phyloP scores from a whole-genome alignment of 2,113 vertebrate species.

The Chaenogobius annularis region DNA sequence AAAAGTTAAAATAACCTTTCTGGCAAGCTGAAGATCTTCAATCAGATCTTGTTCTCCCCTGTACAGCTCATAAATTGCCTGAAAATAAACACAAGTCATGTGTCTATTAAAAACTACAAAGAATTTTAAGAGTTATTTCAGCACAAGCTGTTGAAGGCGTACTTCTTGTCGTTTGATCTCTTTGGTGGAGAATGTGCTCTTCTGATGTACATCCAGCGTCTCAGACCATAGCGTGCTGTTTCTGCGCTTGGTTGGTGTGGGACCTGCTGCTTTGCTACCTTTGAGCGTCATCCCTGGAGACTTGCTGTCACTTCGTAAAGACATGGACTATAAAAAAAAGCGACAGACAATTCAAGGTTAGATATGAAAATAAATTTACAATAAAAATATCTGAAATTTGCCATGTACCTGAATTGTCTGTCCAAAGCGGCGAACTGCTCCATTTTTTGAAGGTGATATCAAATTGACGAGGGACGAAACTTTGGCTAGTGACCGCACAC shows the following conservation, averaged over 20 bases:
- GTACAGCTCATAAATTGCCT: slow-evolving; percentile 95
- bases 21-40: slow-evolving; percentile 94
- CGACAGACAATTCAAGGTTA: not conserved
- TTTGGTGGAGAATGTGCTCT: slow-evolving; percentile 88
- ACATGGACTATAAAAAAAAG: slow-evolving; percentile 56
- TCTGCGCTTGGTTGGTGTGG: slow-evolving; percentile 89
- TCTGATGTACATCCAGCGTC: slow-evolving; percentile 87
- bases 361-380: not conserved
- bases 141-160: not conserved
- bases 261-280: slow-evolving; percentile 80
- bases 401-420: slow-evolving; percentile 92
- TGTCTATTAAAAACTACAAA: not conserved
- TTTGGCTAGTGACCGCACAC: slow-evolving; percentile 87
- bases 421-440: slow-evolving; percentile 92
- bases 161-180: slow-evolving; percentile 99
- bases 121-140: slow-evolving; percentile 4
- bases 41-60: slow-evolving; percentile 96
- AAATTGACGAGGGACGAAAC: slow-evolving; percentile 96
- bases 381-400: not conserved
- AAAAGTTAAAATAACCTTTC: slow-evolving; percentile 78
- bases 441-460: slow-evolving; percentile 96
- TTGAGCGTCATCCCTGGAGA: slow-evolving; percentile 86
- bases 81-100: slow-evolving; percentile 10
- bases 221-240: slow-evolving; percentile 94
- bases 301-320: slow-evolving; percentile 61